phyloP scores from a whole-genome alignment of 2,113 vertebrate species.

The Rhea pennata region DNA sequence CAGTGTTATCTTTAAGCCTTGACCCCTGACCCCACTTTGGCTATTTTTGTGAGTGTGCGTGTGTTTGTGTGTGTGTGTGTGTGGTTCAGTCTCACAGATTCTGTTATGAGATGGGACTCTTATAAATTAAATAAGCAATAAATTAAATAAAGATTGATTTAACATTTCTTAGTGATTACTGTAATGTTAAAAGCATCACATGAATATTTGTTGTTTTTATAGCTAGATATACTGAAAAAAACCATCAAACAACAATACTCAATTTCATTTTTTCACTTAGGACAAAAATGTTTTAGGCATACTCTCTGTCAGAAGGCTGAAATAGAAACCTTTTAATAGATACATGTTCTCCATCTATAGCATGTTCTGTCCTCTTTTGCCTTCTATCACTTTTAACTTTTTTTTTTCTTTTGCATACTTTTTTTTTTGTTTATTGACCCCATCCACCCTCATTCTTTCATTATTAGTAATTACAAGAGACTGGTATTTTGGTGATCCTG shows the following conservation, averaged over 20 bases:
- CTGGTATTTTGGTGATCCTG: background rate
- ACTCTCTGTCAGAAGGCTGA: background rate
- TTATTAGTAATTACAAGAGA: background rate
- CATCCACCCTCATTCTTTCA: background rate
- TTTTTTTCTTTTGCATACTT: background rate
- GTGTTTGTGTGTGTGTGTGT: too few species aligned
- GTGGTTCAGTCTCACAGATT: background rate
- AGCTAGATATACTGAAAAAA: slow-evolving; percentile 40
- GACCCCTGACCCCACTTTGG: background rate
- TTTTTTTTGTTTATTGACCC: background rate
- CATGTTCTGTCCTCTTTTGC: background rate
- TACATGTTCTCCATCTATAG: background rate
- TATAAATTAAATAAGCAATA: slow-evolving; percentile 55
- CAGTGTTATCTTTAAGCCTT: background rate
- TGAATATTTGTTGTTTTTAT: slow-evolving; percentile 62
- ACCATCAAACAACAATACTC: slow-evolving; percentile 36
- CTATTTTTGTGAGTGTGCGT: background rate
- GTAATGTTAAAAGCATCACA: slow-evolving; percentile 63
- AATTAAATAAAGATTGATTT: slow-evolving; percentile 40
- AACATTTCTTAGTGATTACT: slow-evolving; percentile 33
- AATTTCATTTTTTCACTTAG: slow-evolving; percentile 47
- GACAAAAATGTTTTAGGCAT: slow-evolving; percentile 49
- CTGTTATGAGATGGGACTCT: background rate
- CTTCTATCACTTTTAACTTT: background rate
- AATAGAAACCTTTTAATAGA: slow-evolving; percentile 13